Base-by-base conservation (phyloP, 2,888 invertebrate genomes). In the Tridacna gigas region DNA sequence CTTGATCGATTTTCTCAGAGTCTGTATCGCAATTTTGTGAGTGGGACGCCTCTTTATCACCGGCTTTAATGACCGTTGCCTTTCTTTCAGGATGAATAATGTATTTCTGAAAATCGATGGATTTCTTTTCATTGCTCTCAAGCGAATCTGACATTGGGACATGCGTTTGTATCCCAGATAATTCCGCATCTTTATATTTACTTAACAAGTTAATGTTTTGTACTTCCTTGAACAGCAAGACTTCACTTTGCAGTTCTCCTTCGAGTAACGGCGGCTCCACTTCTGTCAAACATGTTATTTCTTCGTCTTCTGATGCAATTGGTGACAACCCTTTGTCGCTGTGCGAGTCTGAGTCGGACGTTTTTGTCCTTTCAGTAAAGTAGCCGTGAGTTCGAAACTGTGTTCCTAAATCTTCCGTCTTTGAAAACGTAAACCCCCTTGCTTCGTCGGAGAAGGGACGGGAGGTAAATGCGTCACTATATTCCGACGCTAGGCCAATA, bases 351-450 rank as follows among this genome's bases (percentile, higher is more conserved):
- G 84, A 80, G 63, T 87, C 87, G 5, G 87, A 85, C 60, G 74
- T 48, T 65, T 81, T 82, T 47, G 61, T 74, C 66, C 89, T 87
- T 12, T 91, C 91, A n/a, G 89, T 84, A 15, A 88, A 81, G 60
- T 86, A 91, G n/a, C 80, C 77, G 20, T 89, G 74, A n/a, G 75
- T 73, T 20, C 74, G 71, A 45, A 86, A 85, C 45, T 90, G 82
- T 0, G 89, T 90, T 5, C 79, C 81, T 15, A 88, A 77, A 28
- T 90, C 88, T 79, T 90, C 91, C 0, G 89, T 89, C 22, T 80
- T 77, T 13, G 91, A 87, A 80, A 89, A 91, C 15, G 80, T 87
- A 76, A 90, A 86, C 20, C 88, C 84, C 7, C 80, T 78, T 0
- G 84, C 88, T 22, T 85, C 86, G 28, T 89, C 89, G 67, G 82